Conservation (phyloP, 1,140 invertebrate species). For the Drosophila ogumai region DNA sequence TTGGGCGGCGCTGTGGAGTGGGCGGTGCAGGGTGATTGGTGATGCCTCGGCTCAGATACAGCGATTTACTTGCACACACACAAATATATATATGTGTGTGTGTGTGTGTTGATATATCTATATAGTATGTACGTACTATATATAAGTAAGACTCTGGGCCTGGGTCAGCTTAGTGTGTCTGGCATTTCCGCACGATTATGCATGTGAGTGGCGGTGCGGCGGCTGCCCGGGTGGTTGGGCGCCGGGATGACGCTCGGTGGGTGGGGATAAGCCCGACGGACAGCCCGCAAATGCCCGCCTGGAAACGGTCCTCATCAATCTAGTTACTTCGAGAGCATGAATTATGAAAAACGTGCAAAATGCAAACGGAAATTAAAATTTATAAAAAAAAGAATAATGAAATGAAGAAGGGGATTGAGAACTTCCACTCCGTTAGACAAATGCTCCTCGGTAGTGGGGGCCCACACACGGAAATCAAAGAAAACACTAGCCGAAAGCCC, state of each 20-base stretch:
- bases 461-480: constrained; percentile 60
- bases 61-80: constrained; percentile 61
- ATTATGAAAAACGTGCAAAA: constrained; percentile 82
- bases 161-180: constrained; percentile 79
- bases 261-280: constrained; percentile 56
- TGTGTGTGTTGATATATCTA: constrained; percentile 20
- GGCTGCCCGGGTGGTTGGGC: constrained; percentile 11
- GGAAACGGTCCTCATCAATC: constrained; percentile 75
- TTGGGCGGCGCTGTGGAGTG: constrained; percentile 8
- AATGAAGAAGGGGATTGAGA: constrained; percentile 16
- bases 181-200: constrained; percentile 81
- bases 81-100: background rate
- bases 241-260: background rate
- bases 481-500: constrained; percentile 46
- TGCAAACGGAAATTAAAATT: constrained; percentile 83
- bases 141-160: constrained; percentile 77
- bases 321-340: constrained; percentile 79
- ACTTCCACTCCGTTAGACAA: constrained; percentile 80
- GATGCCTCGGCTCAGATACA: constrained; percentile 52
- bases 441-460: constrained; percentile 42
- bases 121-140: constrained; percentile 18
- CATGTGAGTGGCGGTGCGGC: constrained; percentile 60
- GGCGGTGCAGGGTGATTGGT: constrained; percentile 55
- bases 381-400: constrained; percentile 45
- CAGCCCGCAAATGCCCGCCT: constrained; percentile 41